Conservation (phyloP, 2,888 invertebrate species). For the Sisyra terminalis region DNA sequence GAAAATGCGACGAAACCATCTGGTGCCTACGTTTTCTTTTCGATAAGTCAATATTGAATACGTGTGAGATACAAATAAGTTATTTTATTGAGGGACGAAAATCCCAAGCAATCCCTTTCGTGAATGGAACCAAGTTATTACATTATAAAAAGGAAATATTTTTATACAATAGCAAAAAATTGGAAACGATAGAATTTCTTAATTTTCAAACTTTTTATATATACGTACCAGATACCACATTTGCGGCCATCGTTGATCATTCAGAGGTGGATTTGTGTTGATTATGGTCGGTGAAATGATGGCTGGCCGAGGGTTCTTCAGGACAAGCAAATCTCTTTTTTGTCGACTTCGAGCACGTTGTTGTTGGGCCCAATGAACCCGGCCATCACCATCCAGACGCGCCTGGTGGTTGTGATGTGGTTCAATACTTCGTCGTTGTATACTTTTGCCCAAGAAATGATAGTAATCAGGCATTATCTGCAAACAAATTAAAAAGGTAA, state of each 20-base stretch:
- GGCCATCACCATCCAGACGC: constrained; percentile 51
- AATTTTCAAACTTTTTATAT: constrained; percentile 5
- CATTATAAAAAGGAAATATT: too few relatives aligned
- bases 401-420: constrained; percentile 55
- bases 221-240: constrained; percentile 95
- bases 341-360: constrained; percentile 61
- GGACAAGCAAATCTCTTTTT: constrained; percentile 60
- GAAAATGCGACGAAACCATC: too few relatives aligned
- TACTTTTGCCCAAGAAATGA: constrained; percentile 65
- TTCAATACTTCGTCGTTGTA: constrained; percentile 58
- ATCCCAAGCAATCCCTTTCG: too few relatives aligned
- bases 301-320: constrained; percentile 17
- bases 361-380: constrained; percentile 72
- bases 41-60: too few relatives aligned
- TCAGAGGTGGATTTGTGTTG: constrained; percentile 30
- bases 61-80: too few relatives aligned
- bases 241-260: constrained; percentile 83
- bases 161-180: too few relatives aligned
- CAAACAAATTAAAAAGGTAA: constrained; percentile 16
- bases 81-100: too few relatives aligned
- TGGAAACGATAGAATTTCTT: too few relatives aligned
- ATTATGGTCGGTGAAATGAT: constrained; percentile 8
- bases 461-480: constrained; percentile 82
- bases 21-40: too few relatives aligned
- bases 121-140: too few relatives aligned